phyloP scores from a whole-genome alignment of 2,888 invertebrate genomes.

The Dolomedes plantarius region DNA sequence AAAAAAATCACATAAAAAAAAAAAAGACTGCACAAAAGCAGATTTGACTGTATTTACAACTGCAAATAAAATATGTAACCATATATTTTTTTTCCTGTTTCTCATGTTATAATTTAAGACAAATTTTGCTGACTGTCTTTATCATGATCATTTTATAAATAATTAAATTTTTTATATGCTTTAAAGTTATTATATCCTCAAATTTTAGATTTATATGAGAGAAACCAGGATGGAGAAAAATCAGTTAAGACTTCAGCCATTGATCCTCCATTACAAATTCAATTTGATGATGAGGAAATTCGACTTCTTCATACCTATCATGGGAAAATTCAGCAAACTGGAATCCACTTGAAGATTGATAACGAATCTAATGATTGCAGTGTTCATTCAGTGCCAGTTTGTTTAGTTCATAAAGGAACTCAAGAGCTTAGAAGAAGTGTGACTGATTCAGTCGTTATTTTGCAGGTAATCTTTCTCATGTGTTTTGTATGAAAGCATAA shows the following conservation, averaged over 20 bases:
- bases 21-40: too few species aligned
- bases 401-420: constrained; percentile 80
- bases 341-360: constrained; percentile 80
- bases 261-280: constrained; percentile 74
- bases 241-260: constrained; percentile 64
- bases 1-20: too few species aligned
- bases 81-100: too few species aligned
- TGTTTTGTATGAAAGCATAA: too few species aligned
- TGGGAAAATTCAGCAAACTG: constrained; percentile 81
- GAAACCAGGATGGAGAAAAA: constrained; percentile 11
- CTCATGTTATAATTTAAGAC: too few species aligned
- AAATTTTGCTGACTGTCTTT: too few species aligned
- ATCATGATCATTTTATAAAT: too few species aligned
- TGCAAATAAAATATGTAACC: too few species aligned
- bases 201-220: constrained; percentile 51
- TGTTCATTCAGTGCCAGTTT: constrained; percentile 81
- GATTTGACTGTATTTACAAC: too few species aligned
- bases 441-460: not conserved
- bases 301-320: constrained; percentile 80
- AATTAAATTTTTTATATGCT: too few species aligned
- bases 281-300: constrained; percentile 78
- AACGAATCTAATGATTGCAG: constrained; percentile 77
- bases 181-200: too few species aligned
- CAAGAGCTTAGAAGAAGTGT: constrained; percentile 78
- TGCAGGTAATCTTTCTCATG: too few species aligned